Percentiles rank a stretch among this genome's conserved stretches.
Evolutionary conservation across 2,113 vertebrate species (phyloP).

Genomic region (Heterotilapia buettikoferi): DNA sequence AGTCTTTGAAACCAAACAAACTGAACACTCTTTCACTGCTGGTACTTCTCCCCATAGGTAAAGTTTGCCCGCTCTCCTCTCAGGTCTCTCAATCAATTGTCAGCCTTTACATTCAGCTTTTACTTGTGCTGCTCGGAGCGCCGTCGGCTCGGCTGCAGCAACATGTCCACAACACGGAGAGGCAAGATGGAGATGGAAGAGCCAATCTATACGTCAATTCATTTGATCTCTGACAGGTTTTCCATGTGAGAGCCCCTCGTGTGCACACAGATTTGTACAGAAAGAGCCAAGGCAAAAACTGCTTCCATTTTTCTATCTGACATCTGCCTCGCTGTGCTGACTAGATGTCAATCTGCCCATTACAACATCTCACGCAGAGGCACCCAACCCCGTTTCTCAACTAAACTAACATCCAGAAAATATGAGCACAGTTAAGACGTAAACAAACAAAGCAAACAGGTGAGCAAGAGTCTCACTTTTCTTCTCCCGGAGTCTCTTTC

Average conservation of each 20-base stretch:
- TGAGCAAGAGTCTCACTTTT: constrained; percentile 14
- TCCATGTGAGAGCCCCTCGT: not conserved
- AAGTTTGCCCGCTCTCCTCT: not conserved
- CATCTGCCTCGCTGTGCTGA: not conserved
- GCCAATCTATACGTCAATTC: constrained; percentile 3
- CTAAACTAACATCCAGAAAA: not conserved
- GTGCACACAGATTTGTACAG: not conserved
- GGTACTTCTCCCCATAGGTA: not conserved
- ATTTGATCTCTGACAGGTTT: constrained; percentile 12
- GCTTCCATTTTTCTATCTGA: constrained; percentile 24
- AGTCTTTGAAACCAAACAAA: not conserved
- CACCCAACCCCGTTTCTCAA: not conserved
- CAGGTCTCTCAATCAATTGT: constrained; percentile 5
- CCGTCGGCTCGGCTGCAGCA: constrained; percentile 38
- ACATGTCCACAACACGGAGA: constrained; percentile 25
- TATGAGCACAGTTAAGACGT: not conserved
- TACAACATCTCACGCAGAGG: not conserved
- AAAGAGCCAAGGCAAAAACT: not conserved
- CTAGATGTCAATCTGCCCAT: not conserved
- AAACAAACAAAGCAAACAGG: constrained; percentile 46
- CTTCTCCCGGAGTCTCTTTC: not conserved
- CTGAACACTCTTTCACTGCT: not conserved
- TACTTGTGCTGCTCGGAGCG: not conserved
- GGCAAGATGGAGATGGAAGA: constrained; percentile 25
- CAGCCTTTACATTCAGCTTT: not conserved